Conservation (phyloP, 2,797 vertebrate genomes). For the Antennarius maculatus region DNA sequence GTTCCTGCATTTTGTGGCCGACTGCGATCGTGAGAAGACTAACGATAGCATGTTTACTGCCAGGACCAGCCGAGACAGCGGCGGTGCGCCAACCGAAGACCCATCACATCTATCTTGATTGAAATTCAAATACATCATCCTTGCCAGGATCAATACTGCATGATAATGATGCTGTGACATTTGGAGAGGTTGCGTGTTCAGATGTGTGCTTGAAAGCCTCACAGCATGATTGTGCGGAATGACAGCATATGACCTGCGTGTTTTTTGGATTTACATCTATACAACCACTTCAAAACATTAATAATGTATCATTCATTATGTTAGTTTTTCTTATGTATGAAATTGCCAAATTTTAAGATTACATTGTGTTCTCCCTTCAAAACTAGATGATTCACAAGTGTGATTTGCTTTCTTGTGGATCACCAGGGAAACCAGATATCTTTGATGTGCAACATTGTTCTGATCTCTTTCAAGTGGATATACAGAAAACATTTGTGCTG, state of each 20-base stretch:
- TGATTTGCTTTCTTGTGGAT: constrained; percentile 16
- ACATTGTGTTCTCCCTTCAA: background rate
- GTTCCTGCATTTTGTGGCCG: constrained; percentile 32
- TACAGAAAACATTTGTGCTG: background rate
- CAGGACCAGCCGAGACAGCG: constrained; percentile 18
- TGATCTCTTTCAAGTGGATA: constrained; percentile 18
- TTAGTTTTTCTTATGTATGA: constrained; percentile 1
- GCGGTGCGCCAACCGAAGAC: constrained; percentile 31
- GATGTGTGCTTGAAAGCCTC: constrained; percentile 23
- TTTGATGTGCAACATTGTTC: constrained; percentile 21
- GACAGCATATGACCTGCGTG: background rate
- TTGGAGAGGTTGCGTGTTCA: constrained; percentile 28
- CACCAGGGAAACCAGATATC: constrained; percentile 25
- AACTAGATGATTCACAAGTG: constrained; percentile 16
- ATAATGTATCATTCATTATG: background rate
- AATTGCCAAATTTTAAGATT: constrained; percentile 7
- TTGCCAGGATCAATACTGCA: constrained; percentile 64
- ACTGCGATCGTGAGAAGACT: constrained; percentile 42
- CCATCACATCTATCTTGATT: constrained; percentile 57
- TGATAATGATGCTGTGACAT: constrained; percentile 70
- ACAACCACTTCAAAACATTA: background rate
- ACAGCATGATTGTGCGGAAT: background rate
- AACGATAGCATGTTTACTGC: constrained; percentile 36
- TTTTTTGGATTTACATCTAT: background rate
- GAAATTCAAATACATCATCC: constrained; percentile 59